A percentile compares a stretch with the other conserved stretches of the same genome.
phyloP scores from a whole-genome alignment of 2,888 invertebrate genomes.

The Drosophila meridionalis region DNA sequence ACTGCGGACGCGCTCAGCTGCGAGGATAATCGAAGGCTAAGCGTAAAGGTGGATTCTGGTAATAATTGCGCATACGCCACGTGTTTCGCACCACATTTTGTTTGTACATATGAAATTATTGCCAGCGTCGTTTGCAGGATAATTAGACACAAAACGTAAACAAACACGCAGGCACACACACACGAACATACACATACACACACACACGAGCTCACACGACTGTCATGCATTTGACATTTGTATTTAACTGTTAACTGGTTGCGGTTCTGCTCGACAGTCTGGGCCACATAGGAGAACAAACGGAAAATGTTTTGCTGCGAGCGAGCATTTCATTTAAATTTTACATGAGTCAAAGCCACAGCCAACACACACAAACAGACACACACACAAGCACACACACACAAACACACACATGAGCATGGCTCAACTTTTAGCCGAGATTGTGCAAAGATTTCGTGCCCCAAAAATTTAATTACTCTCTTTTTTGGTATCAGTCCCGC shows the following conservation, averaged over 20 bases:
- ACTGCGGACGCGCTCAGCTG: conserved; percentile 55
- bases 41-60: conserved; percentile 17
- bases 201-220: neutral
- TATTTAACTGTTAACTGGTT: conserved; percentile 53
- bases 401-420: conserved; percentile 15
- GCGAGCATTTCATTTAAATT: conserved; percentile 63
- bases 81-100: conserved; percentile 60
- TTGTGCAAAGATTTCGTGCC: conserved; percentile 54
- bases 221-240: conserved; percentile 56
- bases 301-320: conserved; percentile 35
- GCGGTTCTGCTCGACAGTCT: conserved; percentile 39
- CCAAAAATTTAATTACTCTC: conserved; percentile 63
- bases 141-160: conserved; percentile 44
- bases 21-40: conserved; percentile 49
- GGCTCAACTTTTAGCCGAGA: conserved; percentile 55
- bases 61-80: conserved; percentile 50
- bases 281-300: conserved; percentile 39
- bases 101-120: conserved; percentile 49
- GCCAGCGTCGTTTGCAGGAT: conserved; percentile 44
- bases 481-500: conserved; percentile 35
- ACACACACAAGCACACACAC: neutral
- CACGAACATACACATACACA: neutral
- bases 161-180: conserved; percentile 3
- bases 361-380: neutral
- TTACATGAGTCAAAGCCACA: conserved; percentile 53